Base-by-base conservation (phyloP, 2,888 invertebrate species). In the Eupithecia abbreviata region DNA sequence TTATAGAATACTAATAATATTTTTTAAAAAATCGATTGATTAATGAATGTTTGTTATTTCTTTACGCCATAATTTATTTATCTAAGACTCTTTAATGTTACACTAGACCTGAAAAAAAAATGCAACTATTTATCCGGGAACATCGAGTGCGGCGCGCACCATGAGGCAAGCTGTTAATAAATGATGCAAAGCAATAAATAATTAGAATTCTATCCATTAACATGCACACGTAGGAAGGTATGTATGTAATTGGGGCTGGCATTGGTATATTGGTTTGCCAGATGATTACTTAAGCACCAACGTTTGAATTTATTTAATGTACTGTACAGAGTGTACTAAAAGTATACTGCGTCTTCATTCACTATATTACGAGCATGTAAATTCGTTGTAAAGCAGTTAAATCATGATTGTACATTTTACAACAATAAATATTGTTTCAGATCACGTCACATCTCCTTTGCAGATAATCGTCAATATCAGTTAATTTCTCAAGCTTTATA, bases 401-500 rank as follows among this genome's bases (percentile, higher is more conserved):
- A 30, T 7, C 30, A 62, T 30, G 10, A 30, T 30, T 62, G 4
- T 30, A 62, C 18, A 30, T 62, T 5, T 4, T 30, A 62, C 18
- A 30, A 30, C 18, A 30, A 62, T 30, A 12, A 62, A 62, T 30
- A 30, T 30, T 4, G 10, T 30, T 10, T 30, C 10, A 10, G 4
- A 18, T 30, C 30, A 62, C 62, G 18, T 62, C 18, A 62, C 30
- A 12, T 58, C n/a, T 18, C n/a, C 18, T 58, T n/a, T 58, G 58
- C 18, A 58, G 70, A 76, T 66, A 62, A 72, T 65, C 73, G 70
- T 58, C 49, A 47, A n/a, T 12, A 71, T 67, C 67, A 49, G 62
- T 72, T 65, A 71, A 65, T 45, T 66, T 73, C 76, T 47, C 18
- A 72, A 75, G 62, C 75, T 7, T 49, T 62, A 62, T 62, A 70